A percentile compares a stretch with the other conserved stretches of the same genome.
Conservation (phyloP, 2,797 vertebrate genomes). For the Coccyzus lansbergi region DNA sequence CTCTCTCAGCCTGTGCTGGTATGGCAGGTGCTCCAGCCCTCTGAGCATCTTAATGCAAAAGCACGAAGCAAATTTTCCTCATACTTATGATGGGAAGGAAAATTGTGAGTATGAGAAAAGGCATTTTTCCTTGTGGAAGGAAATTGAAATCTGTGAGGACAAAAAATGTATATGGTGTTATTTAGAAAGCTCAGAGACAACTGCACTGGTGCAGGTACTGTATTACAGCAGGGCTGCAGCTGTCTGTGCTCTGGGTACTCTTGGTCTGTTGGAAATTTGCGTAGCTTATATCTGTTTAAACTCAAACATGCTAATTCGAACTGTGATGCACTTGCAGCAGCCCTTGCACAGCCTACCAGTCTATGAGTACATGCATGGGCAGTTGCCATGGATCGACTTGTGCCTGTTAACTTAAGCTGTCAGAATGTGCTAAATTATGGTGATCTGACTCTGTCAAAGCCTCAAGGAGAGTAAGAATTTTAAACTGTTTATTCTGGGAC, state of each 20-base stretch:
- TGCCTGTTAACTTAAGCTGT: background rate
- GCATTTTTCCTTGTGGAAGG: background rate
- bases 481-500: background rate
- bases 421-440: background rate
- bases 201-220: background rate
- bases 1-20: no score
- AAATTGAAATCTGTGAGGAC: background rate
- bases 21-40: no score
- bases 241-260: background rate
- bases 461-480: background rate
- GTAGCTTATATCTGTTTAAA: background rate
- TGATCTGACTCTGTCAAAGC: background rate
- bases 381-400: slow-evolving; percentile 1
- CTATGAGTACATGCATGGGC: background rate
- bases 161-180: background rate
- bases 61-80: background rate
- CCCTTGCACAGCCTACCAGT: background rate
- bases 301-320: background rate
- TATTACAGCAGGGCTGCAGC: rapidly evolving
- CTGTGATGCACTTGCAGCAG: background rate
- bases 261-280: background rate
- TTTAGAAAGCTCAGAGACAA: background rate
- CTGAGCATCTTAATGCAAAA: no score
- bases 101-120: background rate
- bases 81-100: background rate